Percentiles rank a stretch among this genome's conserved stretches.
These are phyloP conservation scores for Mormyrus iriodes DNA, from an alignment of 2,113 vertebrate species.

Conservation along the genomic window DNA sequence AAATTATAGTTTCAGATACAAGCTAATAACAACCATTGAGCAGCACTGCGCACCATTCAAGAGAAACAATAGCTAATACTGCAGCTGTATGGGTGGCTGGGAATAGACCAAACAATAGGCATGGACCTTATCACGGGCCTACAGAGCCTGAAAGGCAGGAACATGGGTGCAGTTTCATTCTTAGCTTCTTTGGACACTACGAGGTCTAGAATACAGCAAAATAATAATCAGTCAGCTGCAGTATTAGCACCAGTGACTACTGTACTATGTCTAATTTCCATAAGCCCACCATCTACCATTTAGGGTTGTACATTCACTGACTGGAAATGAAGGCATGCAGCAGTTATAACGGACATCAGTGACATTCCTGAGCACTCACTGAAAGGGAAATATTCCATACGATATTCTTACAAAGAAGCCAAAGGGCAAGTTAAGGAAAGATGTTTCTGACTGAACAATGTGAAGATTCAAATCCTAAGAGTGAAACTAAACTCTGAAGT, in stretches of 20 bases:
- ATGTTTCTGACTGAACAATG: neutral
- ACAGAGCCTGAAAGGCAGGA: neutral
- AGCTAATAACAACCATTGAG: neutral
- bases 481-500: neutral
- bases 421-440: neutral
- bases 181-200: neutral
- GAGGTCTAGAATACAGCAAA: neutral
- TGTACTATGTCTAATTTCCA: neutral
- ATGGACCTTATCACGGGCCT: neutral
- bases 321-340: neutral
- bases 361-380: neutral
- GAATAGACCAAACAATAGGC: neutral
- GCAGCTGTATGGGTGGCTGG: neutral
- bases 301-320: neutral
- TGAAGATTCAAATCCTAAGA: neutral
- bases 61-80: neutral
- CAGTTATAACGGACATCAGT: neutral
- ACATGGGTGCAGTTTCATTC: neutral
- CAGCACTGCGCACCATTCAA: neutral
- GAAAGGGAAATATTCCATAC: neutral
- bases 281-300: neutral
- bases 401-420: neutral
- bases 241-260: neutral
- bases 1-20: neutral
- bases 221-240: neutral